Base-by-base conservation (phyloP, 2,113 vertebrate genomes). In the Hystrix cristata region DNA sequence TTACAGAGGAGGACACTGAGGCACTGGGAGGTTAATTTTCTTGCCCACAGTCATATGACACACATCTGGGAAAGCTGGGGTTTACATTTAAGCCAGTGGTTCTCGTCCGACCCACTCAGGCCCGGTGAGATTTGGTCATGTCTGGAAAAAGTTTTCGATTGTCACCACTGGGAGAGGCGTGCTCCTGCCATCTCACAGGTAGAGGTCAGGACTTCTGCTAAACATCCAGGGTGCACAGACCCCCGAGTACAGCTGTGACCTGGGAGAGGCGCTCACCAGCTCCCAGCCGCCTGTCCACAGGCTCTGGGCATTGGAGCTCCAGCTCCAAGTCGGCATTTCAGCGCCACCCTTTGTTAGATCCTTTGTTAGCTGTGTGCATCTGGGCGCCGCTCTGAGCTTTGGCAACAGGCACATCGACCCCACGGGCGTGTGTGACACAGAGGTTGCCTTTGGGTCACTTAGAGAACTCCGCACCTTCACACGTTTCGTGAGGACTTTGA, bases 301-400 rank as follows among this genome's bases (percentile, higher is more conserved):
- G 18, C 21, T 62, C 2, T 29, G 10, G 57, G 34, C 14, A 53
- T 19, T 38, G 71, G 71, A 43, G 51, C 48, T 16, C 7, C 62
- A 6, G 2, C 1, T 27, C 7, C 0, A 3, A 5, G 27, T n/a
- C 51, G 55, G 7, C 5, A n/a, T 34, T 18, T 53, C 5, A 87
- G 15, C 29, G 0, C 1, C 27, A 10, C 5, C 6, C 0, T 43
- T 25, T 12, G 0, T 60, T 46, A 16, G 21, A 10, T 6, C 6
- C 0, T 43, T 25, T 12, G 0, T 60, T 46, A 16, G 21, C 29
- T 60, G 31, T 62, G 14, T 51, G 67, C 15, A 31, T 31, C 7
- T 8, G 46, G 74, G 14, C 46, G 6, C 8, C 27, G 34, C 46
- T 83, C 8, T 43, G 27, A 29, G 43, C 38, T n/a, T n/a, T n/a